Evolutionary conservation across 2,888 invertebrate genomes (phyloP), one percentile per base, ranked within the genome.

Genomic region (Mantis religiosa): DNA sequence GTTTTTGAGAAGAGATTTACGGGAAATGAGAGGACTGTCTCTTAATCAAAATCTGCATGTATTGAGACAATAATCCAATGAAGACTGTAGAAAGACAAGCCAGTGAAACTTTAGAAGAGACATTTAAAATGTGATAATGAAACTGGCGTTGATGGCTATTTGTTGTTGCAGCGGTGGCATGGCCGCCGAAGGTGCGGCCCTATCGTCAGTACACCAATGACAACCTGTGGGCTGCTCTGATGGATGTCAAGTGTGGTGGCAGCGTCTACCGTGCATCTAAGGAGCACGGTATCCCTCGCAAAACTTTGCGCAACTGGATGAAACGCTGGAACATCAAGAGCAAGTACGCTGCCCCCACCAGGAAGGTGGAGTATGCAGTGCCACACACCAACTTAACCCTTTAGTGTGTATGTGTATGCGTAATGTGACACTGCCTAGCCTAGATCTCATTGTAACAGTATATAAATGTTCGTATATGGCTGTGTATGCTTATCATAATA

Each of bases 241-340:
- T 95, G 95, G 95, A 95, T 89, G 95, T 95, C 0, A 95, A 95
- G 91, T 94, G 94, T 89, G 95, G 95, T 1, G 94, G 95, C 2
- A 95, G 95, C 91, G 95, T 95, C 90, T 95, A 95, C 90, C 94
- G 95, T 91, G 95, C 95, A 89, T 95, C 95, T 0, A 95, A 95
- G 91, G 94, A 95, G 0, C 95, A 95, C 92, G 94, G 94, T 91
- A 95, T 95, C 0, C 95, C 95, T 0, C 93, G 95, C 28, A 95
- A 95, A 89, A 95, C 95, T 0, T 93, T 95, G 0, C 93, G 95
- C 4, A 95, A 95, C 92, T 95, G 95, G 95, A 95, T 95, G 95
- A 95, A 95, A 91, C 93, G 95, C 0, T 95, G 95, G 92, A 94
- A 95, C 92, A 95, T 95, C 25, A 95, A 95, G 89, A 95, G 95